Evolutionary conservation across 2,113 vertebrate species (phyloP), one percentile per base, ranked within the genome.

Genomic region (Cnemophilus loriae): DNA sequence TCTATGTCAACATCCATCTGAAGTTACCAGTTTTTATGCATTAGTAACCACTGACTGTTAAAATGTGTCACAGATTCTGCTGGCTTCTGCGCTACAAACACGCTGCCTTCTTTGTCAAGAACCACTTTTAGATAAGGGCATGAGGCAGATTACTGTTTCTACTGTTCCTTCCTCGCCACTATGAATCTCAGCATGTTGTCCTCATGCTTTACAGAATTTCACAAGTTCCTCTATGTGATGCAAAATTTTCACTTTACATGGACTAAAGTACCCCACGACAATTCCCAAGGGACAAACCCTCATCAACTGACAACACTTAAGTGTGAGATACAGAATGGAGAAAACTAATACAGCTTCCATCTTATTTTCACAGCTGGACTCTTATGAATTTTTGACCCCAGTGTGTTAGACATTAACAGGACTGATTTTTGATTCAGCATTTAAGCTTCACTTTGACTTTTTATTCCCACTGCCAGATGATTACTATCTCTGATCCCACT

Each of bases 211-310:
- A 92, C 91, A 96, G 94, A 91, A 92, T 97, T 96, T 96, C 94
- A 96, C 94, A 95, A 93, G 94, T 90, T 96, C 78, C 89, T 96
- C 86, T 77, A 93, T 42, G 81, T 87, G 93, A 97, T 95, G 94
- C 96, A 95, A 96, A 95, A 97, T 95, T 93, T 97, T 96, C 91
- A 70, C 87, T 93, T 96, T 95, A 95, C 94, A 94, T 96, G 96
- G 89, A 84, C 92, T 91, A 92, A 96, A 96, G 83, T 91, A 91
- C 84, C 52, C 69, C 74, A 87, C 0, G 20, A 92, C 89, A 77
- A 89, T 93, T 90, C 97, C 95, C 77, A 89, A 92, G 78, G 92
- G 96, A 97, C 93, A 59, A 92, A 94, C 73, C 69, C 92, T 93
- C 89, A 95, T 97, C 94, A 96, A 35, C 92, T 93, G 96, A 96